phyloP scores from a whole-genome alignment of 1,140 invertebrate genomes.

The Pogonognathellus flavescens region DNA sequence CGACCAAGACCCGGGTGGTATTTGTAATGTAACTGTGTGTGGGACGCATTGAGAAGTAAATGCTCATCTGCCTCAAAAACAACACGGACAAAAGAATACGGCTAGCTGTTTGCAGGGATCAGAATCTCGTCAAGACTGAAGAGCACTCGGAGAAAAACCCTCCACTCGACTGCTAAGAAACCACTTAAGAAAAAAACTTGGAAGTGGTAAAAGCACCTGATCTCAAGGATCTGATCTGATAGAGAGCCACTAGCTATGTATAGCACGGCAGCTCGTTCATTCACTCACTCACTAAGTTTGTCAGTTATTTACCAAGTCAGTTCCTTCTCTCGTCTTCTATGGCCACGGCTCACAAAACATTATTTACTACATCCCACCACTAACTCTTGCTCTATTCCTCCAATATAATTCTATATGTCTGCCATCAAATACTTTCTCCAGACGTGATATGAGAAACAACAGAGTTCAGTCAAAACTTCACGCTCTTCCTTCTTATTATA shows the following conservation, averaged over 20 bases:
- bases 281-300: constrained; percentile 23
- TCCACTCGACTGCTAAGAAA: constrained; percentile 25
- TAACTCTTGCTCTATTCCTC: background rate
- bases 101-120: constrained; percentile 33
- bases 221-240: constrained; percentile 35
- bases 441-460: constrained; percentile 13
- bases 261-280: background rate
- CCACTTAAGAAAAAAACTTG: constrained; percentile 42
- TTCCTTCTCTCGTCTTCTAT: background rate
- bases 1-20: too few species aligned
- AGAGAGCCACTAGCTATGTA: background rate
- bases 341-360: constrained; percentile 39
- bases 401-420: background rate
- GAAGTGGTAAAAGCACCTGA: constrained; percentile 38
- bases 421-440: background rate
- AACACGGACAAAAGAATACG: constrained; percentile 16
- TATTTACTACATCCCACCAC: constrained; percentile 19
- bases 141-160: constrained; percentile 25
- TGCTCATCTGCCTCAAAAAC: background rate
- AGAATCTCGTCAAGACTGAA: constrained; percentile 29
- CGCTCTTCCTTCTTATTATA: constrained; percentile 8
- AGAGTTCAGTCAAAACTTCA: constrained; percentile 33
- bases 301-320: background rate
- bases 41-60: background rate
- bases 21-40: background rate